A percentile compares a stretch with the other conserved stretches of the same genome.
phyloP scores from a whole-genome alignment of 2,888 invertebrate species.

The Scaptomyza reducta region DNA sequence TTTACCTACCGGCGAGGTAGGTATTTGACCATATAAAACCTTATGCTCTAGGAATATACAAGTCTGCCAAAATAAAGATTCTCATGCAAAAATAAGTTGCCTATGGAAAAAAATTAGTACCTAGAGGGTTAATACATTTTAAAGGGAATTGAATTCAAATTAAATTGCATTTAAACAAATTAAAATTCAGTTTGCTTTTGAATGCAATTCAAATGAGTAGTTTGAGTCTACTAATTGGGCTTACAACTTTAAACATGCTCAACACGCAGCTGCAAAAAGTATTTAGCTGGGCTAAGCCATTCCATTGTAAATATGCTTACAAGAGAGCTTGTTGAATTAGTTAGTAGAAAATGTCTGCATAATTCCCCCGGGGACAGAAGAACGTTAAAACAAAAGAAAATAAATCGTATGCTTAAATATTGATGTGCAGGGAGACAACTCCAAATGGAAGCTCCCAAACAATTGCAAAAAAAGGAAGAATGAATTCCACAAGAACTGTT shows the following conservation, averaged over 20 bases:
- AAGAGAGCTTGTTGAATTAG: constrained; percentile 45
- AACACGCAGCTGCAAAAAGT: not conserved
- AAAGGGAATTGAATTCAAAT: not conserved
- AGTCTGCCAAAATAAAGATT: no score
- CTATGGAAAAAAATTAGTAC: no score
- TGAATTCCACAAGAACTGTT: constrained; percentile 39
- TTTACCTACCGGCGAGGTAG: no score
- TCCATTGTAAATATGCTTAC: constrained; percentile 42
- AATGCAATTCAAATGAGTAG: no score
- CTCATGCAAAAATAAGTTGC: no score
- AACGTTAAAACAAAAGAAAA: constrained; percentile 29
- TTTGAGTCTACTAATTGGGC: not conserved
- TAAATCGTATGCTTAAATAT: constrained; percentile 50
- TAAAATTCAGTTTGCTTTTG: no score
- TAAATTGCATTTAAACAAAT: not conserved
- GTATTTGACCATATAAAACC: no score
- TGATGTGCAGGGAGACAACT: constrained; percentile 41
- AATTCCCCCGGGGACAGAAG: constrained; percentile 4
- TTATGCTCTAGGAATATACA: no score
- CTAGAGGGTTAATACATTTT: no score
- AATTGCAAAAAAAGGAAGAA: constrained; percentile 25
- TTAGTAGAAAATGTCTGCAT: constrained; percentile 28
- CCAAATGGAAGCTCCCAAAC: constrained; percentile 11
- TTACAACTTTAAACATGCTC: not conserved
- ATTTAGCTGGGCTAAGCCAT: constrained; percentile 18